phyloP scores from a whole-genome alignment of 2,113 vertebrate species.

The Illadopsis cleaveri region DNA sequence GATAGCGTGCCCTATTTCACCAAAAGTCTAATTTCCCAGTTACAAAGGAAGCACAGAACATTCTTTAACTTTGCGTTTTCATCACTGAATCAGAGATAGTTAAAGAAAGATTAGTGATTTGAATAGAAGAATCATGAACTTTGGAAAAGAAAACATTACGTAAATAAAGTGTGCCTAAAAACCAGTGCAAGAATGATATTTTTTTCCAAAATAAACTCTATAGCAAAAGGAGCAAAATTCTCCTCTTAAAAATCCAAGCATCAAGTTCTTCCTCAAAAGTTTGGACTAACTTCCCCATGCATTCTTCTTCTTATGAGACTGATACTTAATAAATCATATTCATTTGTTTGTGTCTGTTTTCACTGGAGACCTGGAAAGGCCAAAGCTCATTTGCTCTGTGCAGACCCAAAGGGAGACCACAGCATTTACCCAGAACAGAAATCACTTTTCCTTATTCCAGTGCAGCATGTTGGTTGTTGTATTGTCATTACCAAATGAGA shows the following conservation, averaged over 20 bases:
- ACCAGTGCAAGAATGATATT: background rate
- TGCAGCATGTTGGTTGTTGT: background rate
- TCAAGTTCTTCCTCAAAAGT: background rate
- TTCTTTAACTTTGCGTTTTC: background rate
- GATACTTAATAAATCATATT: background rate
- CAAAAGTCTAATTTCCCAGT: background rate
- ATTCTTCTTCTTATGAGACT: background rate
- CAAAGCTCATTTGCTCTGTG: background rate
- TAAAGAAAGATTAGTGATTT: slow-evolving; percentile 29
- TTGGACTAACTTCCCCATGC: background rate
- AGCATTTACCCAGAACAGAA: background rate
- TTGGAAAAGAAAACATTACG: slow-evolving; percentile 74
- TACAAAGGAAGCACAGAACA: background rate
- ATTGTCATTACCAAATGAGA: background rate
- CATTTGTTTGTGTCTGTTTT: background rate
- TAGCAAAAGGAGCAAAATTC: background rate
- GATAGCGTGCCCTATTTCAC: background rate
- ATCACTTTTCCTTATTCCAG: background rate
- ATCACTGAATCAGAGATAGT: background rate
- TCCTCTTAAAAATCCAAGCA: background rate
- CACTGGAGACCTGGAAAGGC: background rate
- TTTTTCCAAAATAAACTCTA: background rate
- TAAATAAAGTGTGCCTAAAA: background rate
- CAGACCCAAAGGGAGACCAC: background rate
- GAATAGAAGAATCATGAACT: slow-evolving; percentile 70